Base-by-base conservation (phyloP, 1,140 invertebrate genomes). In the Drosophila kohkoa region DNA sequence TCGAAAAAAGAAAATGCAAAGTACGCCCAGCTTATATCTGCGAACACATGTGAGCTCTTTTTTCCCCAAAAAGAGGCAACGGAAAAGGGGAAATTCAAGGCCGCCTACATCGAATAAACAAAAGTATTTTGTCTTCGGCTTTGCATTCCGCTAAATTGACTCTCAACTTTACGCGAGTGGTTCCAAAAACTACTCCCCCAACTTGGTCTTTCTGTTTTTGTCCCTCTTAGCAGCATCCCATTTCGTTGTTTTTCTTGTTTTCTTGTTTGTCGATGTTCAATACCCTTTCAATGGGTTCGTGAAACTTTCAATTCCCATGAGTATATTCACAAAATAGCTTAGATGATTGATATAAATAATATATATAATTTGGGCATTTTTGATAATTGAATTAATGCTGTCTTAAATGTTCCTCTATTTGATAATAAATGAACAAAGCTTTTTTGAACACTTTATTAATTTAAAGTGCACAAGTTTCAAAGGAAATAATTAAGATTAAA, bases 71-170 rank as follows among this genome's bases (percentile, higher is more conserved):
- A 55, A 38, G 11, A 32, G 28, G 35, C 8, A 32, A 55, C 32
- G 35, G 6, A 28, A 48, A 46, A 46, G 10, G 11, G 32, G 3
- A 57, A 52, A 43, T 62, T 58, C 49, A 58, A 74, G 62, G 60
- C 32, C 35, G 62, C 79, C 70, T 58, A 75, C 49, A 58, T 38
- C 48, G 62, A 35, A 58, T 41, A 54, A 79, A 63, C 72, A 54
- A 62, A 75, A 65, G 65, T 64, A 59, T 68, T 71, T 69, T 48
- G 58, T 64, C 55, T 71, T 72, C 58, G 51, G 63, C 58, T 68
- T 67, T 76, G 67, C 76, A 77, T 87, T 87, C 82, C 83, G 66
- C 82, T 82, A 82, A 87, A 87, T 87, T 87, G 72, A 82, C 62
- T 87, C 75, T 78, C 38, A 87, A 79, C 69, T 77, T 79, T 79